These are phyloP conservation scores for Eutrigla gurnardus DNA, from an alignment of 2,797 vertebrate genomes.

Conservation along the genomic window DNA sequence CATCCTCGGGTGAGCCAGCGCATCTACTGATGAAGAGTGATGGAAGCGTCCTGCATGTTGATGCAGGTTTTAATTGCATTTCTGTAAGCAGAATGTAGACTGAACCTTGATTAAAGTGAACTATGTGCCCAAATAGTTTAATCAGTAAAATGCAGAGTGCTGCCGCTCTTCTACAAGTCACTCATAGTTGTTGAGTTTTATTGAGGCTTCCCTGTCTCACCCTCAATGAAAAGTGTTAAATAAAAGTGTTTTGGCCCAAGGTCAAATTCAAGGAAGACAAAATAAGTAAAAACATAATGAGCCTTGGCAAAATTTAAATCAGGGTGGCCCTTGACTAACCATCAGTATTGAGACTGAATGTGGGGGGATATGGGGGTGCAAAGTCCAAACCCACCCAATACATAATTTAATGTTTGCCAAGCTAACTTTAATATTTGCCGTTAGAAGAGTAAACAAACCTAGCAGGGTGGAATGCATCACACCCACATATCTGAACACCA, in stretches of 20 bases:
- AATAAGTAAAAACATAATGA: not conserved
- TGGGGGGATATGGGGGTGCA: not conserved
- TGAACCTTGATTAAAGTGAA: too few species aligned
- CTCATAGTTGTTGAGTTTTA: not conserved
- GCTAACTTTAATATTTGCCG: slow-evolving; percentile 1
- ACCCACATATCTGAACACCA: slow-evolving; percentile 1
- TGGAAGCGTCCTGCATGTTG: not conserved
- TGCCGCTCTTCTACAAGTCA: too few species aligned
- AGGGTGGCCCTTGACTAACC: not conserved
- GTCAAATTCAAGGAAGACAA: not conserved
- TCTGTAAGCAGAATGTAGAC: too few species aligned
- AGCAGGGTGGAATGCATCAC: not conserved
- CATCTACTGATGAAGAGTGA: not conserved
- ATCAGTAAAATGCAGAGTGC: too few species aligned
- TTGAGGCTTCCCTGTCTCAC: not conserved
- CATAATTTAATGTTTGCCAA: slow-evolving; percentile 10
- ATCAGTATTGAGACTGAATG: not conserved
- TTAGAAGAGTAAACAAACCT: not conserved
- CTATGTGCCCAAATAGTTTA: too few species aligned
- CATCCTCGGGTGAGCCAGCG: not conserved
- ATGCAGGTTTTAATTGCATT: not conserved
- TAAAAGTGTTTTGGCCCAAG: not conserved
- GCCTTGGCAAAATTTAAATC: not conserved
- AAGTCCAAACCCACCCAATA: not conserved
- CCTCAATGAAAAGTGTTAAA: not conserved